Evolutionary conservation across 2,113 vertebrate genomes (phyloP).

Genomic region (Prunella fulvescens): DNA sequence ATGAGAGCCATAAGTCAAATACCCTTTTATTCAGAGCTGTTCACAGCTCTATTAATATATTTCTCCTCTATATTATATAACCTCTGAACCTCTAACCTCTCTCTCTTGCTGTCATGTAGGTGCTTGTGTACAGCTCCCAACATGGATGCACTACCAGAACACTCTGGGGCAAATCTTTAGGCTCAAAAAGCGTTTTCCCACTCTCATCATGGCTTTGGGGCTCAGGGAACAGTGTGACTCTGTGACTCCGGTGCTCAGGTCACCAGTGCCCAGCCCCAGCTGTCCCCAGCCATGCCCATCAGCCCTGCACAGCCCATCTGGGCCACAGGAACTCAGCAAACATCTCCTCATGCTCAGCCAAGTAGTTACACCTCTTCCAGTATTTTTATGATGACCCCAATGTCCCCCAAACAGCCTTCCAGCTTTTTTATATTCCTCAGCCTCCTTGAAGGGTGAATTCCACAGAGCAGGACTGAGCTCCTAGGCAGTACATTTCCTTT

Average conservation of each 20-base stretch:
- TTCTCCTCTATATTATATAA: not conserved
- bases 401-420: not conserved
- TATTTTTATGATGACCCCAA: not conserved
- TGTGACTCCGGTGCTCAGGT: not conserved
- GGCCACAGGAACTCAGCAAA: not conserved
- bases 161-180: not conserved
- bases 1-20: not conserved
- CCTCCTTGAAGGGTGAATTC: not conserved
- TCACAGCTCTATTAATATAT: rapidly evolving
- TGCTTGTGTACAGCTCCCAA: not conserved
- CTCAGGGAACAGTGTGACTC: not conserved
- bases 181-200: not conserved
- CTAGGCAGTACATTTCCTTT: not conserved
- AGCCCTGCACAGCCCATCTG: not conserved
- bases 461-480: not conserved
- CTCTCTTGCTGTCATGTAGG: too few species aligned
- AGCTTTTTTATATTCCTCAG: not conserved
- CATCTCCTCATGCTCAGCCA: not conserved
- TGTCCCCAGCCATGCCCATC: not conserved
- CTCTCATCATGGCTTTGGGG: not conserved
- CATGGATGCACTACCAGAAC: rapidly evolving
- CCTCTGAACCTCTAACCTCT: not conserved
- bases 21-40: not conserved
- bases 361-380: not conserved
- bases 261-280: not conserved